Conservation (phyloP, 2,888 invertebrate species). For the Omphaloscelis lunosa region DNA sequence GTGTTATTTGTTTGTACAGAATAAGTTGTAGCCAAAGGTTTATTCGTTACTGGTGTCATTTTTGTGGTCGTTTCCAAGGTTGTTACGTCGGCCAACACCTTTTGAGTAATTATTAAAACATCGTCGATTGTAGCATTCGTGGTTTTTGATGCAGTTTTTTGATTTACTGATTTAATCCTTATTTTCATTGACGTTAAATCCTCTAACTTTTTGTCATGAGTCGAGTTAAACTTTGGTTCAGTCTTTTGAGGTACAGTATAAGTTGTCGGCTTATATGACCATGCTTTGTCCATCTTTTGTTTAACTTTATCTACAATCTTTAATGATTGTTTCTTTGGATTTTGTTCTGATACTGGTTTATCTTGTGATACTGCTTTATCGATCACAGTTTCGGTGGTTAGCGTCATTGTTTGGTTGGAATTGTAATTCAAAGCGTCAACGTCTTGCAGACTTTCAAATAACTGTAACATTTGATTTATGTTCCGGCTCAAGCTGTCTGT, state of each 20-base stretch:
- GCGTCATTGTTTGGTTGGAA: constrained; percentile 33
- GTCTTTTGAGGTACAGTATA: too few species aligned
- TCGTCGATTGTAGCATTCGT: not conserved
- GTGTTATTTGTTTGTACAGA: not conserved
- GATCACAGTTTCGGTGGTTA: not conserved
- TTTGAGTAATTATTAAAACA: not conserved
- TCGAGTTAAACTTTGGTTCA: too few species aligned
- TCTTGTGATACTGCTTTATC: not conserved
- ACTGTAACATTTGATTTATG: constrained; percentile 70
- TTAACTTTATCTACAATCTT: not conserved
- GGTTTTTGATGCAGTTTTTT: not conserved
- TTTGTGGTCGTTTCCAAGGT: not conserved
- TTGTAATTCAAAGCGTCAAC: constrained; percentile 51
- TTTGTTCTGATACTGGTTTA: not conserved
- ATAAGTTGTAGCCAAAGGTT: not conserved
- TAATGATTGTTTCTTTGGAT: constrained; percentile 10
- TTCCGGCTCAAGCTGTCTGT: constrained; percentile 58
- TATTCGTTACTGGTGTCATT: not conserved
- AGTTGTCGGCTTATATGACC: not conserved
- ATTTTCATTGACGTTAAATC: not conserved
- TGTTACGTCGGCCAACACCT: rapidly evolving
- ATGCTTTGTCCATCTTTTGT: constrained; percentile 8
- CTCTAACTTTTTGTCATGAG: not conserved
- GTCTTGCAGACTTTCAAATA: constrained; percentile 65
- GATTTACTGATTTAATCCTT: not conserved